Conservation (phyloP, 2,113 vertebrate genomes). For the Tretioscincus oriximinensis region DNA sequence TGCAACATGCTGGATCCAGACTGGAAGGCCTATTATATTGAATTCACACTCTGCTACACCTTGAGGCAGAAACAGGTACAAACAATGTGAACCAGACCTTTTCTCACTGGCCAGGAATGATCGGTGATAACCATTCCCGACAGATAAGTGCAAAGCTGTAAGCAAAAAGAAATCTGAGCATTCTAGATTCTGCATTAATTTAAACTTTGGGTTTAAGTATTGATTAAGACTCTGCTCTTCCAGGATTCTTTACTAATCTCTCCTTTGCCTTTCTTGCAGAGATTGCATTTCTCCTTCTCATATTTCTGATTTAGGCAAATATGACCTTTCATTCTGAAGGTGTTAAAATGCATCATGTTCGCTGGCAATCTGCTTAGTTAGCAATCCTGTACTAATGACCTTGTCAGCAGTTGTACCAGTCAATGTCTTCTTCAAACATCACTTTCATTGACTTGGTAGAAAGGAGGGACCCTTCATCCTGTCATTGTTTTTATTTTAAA, state of each 20-base stretch:
- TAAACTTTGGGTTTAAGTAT: neutral
- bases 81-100: too few species aligned
- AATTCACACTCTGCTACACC: too few species aligned
- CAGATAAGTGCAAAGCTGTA: neutral
- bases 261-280: neutral
- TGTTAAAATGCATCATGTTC: conserved; percentile 19
- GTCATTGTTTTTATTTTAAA: neutral
- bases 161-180: neutral
- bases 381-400: neutral
- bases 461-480: neutral
- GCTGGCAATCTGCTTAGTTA: conserved; percentile 1
- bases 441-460: neutral
- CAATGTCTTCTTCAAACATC: conserved; percentile 2
- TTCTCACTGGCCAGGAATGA: too few species aligned
- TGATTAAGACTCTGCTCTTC: neutral
- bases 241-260: neutral
- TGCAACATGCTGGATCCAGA: too few species aligned
- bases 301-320: neutral
- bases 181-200: neutral
- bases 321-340: neutral
- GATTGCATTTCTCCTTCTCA: neutral
- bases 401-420: neutral
- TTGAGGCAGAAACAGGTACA: too few species aligned
- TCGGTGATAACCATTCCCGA: neutral
- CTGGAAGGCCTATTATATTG: too few species aligned